Evolutionary conservation across 2,113 vertebrate species (phyloP).

Genomic region (Gobio gobio): DNA sequence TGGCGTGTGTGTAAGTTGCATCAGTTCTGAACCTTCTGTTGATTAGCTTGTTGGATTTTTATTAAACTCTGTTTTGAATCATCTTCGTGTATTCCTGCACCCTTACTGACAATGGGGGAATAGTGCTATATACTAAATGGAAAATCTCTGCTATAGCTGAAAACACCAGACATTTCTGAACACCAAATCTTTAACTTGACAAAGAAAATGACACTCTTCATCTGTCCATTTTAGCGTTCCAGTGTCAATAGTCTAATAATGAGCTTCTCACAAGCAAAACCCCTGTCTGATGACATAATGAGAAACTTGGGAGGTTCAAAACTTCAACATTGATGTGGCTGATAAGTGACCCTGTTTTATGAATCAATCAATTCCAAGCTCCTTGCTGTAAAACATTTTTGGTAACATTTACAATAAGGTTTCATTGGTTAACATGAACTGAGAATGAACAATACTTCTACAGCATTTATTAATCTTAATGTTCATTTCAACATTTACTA

Average conservation of each 20-base stretch:
- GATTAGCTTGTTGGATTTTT: too few species aligned
- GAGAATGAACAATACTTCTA: too few species aligned
- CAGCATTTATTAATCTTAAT: too few species aligned
- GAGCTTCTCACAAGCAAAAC: neutral
- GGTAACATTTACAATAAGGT: too few species aligned
- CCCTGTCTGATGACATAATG: slow-evolving; percentile 3
- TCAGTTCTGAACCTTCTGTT: too few species aligned
- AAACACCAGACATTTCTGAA: slow-evolving; percentile 10
- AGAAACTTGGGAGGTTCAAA: neutral
- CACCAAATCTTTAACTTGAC: neutral
- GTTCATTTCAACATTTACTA: too few species aligned
- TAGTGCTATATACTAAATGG: slow-evolving; percentile 37
- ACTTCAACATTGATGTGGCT: slow-evolving; percentile 14
- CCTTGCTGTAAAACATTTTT: neutral
- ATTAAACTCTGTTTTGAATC: too few species aligned
- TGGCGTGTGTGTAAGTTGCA: too few species aligned
- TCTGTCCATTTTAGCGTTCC: neutral
- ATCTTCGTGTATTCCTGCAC: too few species aligned
- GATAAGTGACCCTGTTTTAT: neutral
- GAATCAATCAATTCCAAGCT: neutral
- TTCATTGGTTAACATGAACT: too few species aligned
- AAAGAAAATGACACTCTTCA: neutral
- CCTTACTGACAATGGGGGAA: too few species aligned
- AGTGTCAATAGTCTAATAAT: slow-evolving; percentile 28
- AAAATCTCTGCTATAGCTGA: slow-evolving; percentile 50